Evolutionary conservation across 2,113 vertebrate species (phyloP).

Genomic region (Clinocottus analis): DNA sequence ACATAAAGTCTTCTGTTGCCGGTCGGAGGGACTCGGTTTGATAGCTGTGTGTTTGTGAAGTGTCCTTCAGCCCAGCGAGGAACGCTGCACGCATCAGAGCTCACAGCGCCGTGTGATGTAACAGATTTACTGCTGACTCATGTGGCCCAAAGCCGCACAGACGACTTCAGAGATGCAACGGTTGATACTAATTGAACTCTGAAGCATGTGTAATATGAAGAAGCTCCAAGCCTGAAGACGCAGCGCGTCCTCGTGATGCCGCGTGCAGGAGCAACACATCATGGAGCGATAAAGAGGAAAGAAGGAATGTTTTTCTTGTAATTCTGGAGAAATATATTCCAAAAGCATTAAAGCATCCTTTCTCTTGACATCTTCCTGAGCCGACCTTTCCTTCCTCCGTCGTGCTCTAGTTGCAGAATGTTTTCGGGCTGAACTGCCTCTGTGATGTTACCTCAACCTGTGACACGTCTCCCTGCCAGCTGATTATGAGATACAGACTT

Average conservation of each 20-base stretch:
- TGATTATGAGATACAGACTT: constrained; percentile 67
- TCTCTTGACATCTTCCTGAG: not conserved
- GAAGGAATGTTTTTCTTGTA: not conserved
- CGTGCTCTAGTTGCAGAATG: not conserved
- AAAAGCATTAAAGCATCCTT: too few relatives aligned
- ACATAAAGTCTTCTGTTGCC: too few relatives aligned
- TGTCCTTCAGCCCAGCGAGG: not conserved
- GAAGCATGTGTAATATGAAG: not conserved
- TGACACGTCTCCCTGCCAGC: constrained; percentile 55
- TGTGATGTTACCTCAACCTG: constrained; percentile 65
- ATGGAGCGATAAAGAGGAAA: not conserved
- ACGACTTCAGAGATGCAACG: not conserved
- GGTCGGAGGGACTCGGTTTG: too few relatives aligned
- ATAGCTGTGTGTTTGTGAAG: too few relatives aligned
- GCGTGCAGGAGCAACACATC: not conserved
- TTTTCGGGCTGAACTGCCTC: constrained; percentile 55
- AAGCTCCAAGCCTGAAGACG: not conserved
- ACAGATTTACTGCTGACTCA: not conserved
- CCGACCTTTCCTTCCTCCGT: not conserved
- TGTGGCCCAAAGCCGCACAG: not conserved
- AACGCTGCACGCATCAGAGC: not conserved
- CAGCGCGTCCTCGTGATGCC: not conserved
- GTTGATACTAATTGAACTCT: not conserved
- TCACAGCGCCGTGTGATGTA: not conserved
- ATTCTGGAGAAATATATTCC: not conserved